Percentiles rank a stretch among this genome's conserved stretches.
phyloP scores from a whole-genome alignment of 2,113 vertebrate species.

The Zosterops pallidus region DNA sequence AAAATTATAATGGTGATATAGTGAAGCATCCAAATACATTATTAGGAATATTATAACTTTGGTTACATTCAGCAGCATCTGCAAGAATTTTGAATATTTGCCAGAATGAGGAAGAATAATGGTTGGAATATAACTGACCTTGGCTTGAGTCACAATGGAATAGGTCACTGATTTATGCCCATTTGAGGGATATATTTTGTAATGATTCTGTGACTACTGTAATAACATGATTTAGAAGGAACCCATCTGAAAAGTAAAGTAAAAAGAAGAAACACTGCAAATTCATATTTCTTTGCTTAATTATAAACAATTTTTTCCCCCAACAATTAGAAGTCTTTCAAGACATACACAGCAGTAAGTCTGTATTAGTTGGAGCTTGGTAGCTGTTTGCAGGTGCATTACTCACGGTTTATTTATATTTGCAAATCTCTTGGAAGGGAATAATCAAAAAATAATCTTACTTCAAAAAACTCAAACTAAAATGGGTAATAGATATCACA shows the following conservation, averaged over 20 bases:
- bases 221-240: background rate
- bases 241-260: background rate
- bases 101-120: background rate
- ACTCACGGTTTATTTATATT: background rate
- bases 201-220: background rate
- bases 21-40: background rate
- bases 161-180: background rate
- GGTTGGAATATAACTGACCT: background rate
- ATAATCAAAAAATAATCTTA: background rate
- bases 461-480: background rate
- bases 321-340: background rate
- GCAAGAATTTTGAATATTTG: background rate
- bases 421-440: background rate
- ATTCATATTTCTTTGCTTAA: background rate
- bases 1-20: background rate
- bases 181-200: background rate
- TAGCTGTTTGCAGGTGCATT: background rate
- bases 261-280: background rate
- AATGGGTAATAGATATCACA: background rate
- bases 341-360: background rate
- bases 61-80: background rate
- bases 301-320: background rate
- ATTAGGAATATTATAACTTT: background rate
- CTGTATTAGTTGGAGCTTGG: background rate
- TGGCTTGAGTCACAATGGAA: background rate